A percentile compares a stretch with the other conserved stretches of the same genome.
phyloP scores from a whole-genome alignment of 2,113 vertebrate species.

The Brachyhypopomus gauderio region DNA sequence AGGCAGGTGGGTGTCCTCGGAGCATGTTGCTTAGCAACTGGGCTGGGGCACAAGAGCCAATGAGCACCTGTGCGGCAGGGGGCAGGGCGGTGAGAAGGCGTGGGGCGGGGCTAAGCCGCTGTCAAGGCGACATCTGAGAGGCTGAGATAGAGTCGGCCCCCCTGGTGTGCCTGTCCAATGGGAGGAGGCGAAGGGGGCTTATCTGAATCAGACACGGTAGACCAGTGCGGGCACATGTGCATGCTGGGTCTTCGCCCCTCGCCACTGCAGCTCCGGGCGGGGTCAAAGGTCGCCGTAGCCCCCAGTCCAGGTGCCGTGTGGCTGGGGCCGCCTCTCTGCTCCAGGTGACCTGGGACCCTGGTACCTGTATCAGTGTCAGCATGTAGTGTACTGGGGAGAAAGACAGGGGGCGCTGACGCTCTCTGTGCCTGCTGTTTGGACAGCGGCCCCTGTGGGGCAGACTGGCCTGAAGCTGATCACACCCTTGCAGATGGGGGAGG shows the following conservation, averaged over 20 bases:
- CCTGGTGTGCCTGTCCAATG: background rate
- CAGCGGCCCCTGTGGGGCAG: slow-evolving; percentile 49
- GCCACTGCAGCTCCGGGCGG: slow-evolving; percentile 16
- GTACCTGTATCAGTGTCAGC: slow-evolving; percentile 56
- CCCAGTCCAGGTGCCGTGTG: background rate
- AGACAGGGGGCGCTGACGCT: slow-evolving; percentile 58
- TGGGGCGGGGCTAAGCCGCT: slow-evolving; percentile 45
- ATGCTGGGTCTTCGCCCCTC: slow-evolving; percentile 29
- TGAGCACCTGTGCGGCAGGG: slow-evolving; percentile 69
- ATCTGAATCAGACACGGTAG: slow-evolving; percentile 53
- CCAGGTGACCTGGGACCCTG: slow-evolving; percentile 54
- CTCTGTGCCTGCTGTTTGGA: slow-evolving; percentile 50
- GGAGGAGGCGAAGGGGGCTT: slow-evolving; percentile 33
- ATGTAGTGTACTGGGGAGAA: slow-evolving; percentile 46
- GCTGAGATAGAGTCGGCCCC: slow-evolving; percentile 45
- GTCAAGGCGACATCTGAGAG: slow-evolving; percentile 47
- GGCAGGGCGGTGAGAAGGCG: slow-evolving; percentile 56
- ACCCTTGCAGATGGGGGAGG: slow-evolving; percentile 25
- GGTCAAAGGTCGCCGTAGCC: slow-evolving; percentile 34
- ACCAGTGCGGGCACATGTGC: slow-evolving; percentile 35
- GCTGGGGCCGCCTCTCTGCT: slow-evolving; percentile 40
- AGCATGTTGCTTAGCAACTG: slow-evolving; percentile 76
- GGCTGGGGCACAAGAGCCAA: slow-evolving; percentile 34
- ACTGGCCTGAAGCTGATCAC: slow-evolving; percentile 44
- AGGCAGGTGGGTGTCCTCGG: slow-evolving; percentile 77